Conservation (phyloP, 2,888 invertebrate species). For the Stictocephala bisonia region DNA sequence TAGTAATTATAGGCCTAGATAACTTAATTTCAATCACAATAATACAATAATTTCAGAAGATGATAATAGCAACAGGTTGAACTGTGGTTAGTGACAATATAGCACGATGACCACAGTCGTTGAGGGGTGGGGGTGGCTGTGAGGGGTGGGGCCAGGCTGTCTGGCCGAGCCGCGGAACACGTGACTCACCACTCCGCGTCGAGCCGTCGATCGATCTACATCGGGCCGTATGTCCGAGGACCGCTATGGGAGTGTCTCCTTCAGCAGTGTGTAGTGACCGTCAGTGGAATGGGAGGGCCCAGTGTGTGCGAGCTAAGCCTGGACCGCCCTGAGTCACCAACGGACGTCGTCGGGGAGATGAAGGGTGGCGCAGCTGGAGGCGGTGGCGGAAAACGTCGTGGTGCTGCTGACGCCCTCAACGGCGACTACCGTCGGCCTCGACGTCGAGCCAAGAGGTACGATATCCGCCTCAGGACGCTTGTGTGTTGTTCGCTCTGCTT, state of each 20-base stretch:
- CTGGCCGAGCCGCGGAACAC: neutral
- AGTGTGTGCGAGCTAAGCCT: conserved; percentile 40
- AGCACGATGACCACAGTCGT: too few species aligned
- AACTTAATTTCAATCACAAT: too few species aligned
- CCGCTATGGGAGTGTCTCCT: conserved; percentile 34
- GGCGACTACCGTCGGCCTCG: conserved; percentile 40
- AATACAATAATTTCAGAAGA: too few species aligned
- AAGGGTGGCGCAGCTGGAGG: conserved; percentile 30
- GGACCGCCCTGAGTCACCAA: conserved; percentile 34
- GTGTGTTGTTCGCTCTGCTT: conserved; percentile 21
- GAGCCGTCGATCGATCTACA: conserved; percentile 25
- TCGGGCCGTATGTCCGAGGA: conserved; percentile 12
- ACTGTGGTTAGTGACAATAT: too few species aligned
- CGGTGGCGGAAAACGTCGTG: conserved; percentile 21
- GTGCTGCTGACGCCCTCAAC: conserved; percentile 38
- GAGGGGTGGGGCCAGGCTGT: conserved; percentile 14
- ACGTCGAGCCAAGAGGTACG: conserved; percentile 41
- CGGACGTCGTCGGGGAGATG: conserved; percentile 40
- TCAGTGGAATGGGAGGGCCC: conserved; percentile 45
- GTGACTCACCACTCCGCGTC: conserved; percentile 35
- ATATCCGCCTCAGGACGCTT: neutral
- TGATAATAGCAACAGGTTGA: conserved; percentile 30
- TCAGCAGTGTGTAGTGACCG: neutral
- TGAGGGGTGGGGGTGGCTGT: neutral
- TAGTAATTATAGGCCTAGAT: too few species aligned